These are phyloP conservation scores for Antechinus flavipes DNA, from an alignment of 2,113 vertebrate species.

Conservation along the genomic window DNA sequence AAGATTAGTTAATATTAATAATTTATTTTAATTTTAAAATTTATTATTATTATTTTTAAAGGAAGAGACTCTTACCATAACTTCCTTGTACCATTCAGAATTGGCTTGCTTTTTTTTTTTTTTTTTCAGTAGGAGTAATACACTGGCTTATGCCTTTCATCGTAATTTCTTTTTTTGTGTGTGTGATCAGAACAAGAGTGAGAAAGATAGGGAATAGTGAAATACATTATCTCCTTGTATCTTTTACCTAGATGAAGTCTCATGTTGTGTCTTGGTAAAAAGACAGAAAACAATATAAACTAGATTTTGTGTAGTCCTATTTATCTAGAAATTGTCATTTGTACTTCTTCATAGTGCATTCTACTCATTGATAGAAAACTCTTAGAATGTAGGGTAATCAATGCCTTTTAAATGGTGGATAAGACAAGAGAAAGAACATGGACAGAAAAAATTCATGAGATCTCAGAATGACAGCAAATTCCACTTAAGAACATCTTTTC, in stretches of 20 bases:
- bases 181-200: neutral
- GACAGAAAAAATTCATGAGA: neutral
- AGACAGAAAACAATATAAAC: neutral
- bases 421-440: neutral
- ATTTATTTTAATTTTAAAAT: neutral
- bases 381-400: neutral
- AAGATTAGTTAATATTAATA: neutral
- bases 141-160: neutral
- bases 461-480: neutral
- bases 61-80: neutral
- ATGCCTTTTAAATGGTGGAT: neutral
- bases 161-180: neutral
- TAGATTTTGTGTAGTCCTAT: neutral
- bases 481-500: neutral
- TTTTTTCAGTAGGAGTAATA: neutral
- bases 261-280: neutral
- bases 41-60: neutral
- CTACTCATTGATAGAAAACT: neutral
- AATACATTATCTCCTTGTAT: neutral
- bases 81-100: neutral
- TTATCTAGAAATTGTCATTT: neutral
- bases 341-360: neutral
- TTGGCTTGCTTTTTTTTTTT: neutral
- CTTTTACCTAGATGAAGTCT: neutral
- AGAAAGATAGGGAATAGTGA: neutral